Evolutionary conservation across 1,140 invertebrate species (phyloP), one percentile per base, ranked within the genome.

Genomic region (Dinoponera quadriceps): DNA sequence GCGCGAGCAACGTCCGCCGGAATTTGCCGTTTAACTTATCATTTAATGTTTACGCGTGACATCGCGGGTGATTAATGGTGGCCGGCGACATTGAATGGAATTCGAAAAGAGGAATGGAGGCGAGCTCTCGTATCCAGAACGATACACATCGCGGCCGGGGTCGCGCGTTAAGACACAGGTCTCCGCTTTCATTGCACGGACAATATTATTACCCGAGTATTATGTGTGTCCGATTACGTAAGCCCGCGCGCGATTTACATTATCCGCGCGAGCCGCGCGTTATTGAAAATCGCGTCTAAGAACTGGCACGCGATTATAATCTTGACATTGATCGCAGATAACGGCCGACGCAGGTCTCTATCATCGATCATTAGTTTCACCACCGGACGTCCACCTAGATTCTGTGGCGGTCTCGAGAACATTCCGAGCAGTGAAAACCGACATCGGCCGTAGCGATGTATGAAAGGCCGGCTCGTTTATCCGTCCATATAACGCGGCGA

Each of bases 251-350:
- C 63, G 62, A 78, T 87, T 87, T 74, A 49, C 78, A 68, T 87
- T 72, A 60, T 25, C 48, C 38, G 55, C 49, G 38, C 33, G 25
- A 4, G 7, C 11, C 13, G 25, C 29, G 55, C 75, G n/a, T 87
- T 88, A 88, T 87, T 88, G 87, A 87, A 88, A 88, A 88, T 82
- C 83, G 78, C 85, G 83, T 27, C 38, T 22, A 68, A 25, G 33
- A 60, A 48, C 66, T 59, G 29, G 65, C 44, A 22, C 44, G 33
- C 49, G 86, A 89, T 88, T 80, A 74, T 62, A 55, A 89, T 89
- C 87, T 89, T 86, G 87, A 89, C 87, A 88, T 84, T 86, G 86
- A 88, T 89, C 86, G 51, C n/a, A 88, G 87, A 89, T 89, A 89
- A 86, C 69, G 29, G 48, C 25, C 83, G 54, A 59, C 78, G 22